Percentiles rank a stretch among this genome's conserved stretches.
Conservation (phyloP, 1,140 invertebrate species). For the Ips nitidus region DNA sequence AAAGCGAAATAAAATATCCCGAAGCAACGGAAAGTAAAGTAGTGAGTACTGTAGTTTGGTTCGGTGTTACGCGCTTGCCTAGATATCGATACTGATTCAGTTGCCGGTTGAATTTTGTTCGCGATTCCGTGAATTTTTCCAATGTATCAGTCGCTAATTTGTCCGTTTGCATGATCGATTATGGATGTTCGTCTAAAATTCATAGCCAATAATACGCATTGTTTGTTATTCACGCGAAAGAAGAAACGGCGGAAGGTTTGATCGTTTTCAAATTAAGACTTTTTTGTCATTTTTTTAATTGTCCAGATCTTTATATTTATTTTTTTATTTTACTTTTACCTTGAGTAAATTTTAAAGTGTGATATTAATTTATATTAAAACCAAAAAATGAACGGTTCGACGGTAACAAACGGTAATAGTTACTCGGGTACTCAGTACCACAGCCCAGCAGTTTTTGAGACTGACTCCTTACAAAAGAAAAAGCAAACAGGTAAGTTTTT, state of each 20-base stretch:
- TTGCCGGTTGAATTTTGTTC: no score
- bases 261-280: not conserved
- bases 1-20: no score
- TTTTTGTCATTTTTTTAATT: no score
- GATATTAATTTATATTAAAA: slow-evolving; percentile 13
- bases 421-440: slow-evolving; percentile 14
- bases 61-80: no score
- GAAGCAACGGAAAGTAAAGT: no score
- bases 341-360: not conserved
- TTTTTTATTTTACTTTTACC: no score
- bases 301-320: no score
- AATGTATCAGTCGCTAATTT: not conserved
- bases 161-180: slow-evolving; percentile 11
- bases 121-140: no score
- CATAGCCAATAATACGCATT: slow-evolving; percentile 12
- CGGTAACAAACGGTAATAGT: slow-evolving; percentile 16
- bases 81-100: no score
- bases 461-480: slow-evolving; percentile 15
- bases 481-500: slow-evolving; percentile 13
- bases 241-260: slow-evolving; percentile 17
- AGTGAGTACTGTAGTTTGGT: no score
- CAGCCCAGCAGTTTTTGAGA: slow-evolving; percentile 10
- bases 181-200: slow-evolving; percentile 27
- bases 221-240: slow-evolving; percentile 7
- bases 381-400: slow-evolving; percentile 23